A percentile compares a stretch with the other conserved stretches of the same genome.
These are phyloP conservation scores for Harpagoxenus sublaevis DNA, from an alignment of 2,888 invertebrate genomes.

Conservation along the genomic window DNA sequence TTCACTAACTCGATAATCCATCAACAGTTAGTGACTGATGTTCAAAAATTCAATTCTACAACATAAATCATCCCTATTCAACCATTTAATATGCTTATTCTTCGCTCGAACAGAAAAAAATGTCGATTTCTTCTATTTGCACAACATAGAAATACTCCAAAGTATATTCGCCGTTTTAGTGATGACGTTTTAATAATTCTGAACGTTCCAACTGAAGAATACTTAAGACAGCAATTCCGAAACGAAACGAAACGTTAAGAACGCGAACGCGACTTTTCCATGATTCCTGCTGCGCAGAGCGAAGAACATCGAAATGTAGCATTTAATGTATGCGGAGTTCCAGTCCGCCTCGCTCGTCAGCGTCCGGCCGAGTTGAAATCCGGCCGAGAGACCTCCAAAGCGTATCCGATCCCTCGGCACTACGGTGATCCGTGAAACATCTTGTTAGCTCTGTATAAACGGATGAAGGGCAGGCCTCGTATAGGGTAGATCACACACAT, in stretches of 20 bases:
- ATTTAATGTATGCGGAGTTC: constrained; percentile 84
- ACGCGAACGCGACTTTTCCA: constrained; percentile 61
- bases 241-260: constrained; percentile 43
- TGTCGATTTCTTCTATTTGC: background rate
- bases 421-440: constrained; percentile 84
- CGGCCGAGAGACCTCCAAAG: constrained; percentile 80
- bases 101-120: background rate
- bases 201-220: constrained; percentile 9
- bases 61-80: constrained; percentile 8
- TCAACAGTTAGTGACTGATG: background rate
- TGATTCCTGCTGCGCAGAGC: constrained; percentile 74
- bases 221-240: constrained; percentile 20
- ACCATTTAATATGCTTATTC: background rate
- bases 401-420: constrained; percentile 81
- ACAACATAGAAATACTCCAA: background rate
- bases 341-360: constrained; percentile 80
- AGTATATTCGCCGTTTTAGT: background rate
- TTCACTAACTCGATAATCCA: background rate
- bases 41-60: background rate
- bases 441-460: constrained; percentile 82
- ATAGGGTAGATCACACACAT: constrained; percentile 53
- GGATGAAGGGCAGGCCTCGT: constrained; percentile 70
- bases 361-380: constrained; percentile 77
- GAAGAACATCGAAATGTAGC: constrained; percentile 76
- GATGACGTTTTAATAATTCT: background rate